Percentiles rank a stretch among this genome's conserved stretches.
Evolutionary conservation across 2,888 invertebrate species (phyloP).

Genomic region (Drosophila paracracens): DNA sequence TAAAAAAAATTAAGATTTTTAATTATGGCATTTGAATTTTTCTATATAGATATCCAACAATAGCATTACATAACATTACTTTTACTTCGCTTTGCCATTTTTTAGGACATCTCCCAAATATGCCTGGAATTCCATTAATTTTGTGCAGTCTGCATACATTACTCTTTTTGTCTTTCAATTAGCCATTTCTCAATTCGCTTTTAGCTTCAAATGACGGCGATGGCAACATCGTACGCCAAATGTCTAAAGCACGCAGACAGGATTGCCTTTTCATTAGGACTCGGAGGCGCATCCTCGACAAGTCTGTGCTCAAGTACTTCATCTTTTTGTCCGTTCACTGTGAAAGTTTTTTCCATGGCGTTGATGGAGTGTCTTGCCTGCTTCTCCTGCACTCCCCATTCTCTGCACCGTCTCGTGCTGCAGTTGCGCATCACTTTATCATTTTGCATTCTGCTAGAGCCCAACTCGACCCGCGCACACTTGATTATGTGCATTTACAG

Average conservation of each 20-base stretch:
- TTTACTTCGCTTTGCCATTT: neutral
- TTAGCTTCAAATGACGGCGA: conserved; percentile 22
- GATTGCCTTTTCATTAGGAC: conserved; percentile 68
- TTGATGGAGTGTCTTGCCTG: conserved; percentile 52
- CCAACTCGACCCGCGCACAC: conserved; percentile 42
- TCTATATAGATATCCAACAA: neutral
- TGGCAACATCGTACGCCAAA: conserved; percentile 29
- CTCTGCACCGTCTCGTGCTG: neutral
- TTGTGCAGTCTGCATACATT: conserved; percentile 19
- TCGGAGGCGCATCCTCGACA: conserved; percentile 21
- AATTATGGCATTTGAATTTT: neutral
- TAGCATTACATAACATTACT: neutral
- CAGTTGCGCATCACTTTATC: conserved; percentile 27
- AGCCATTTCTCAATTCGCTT: conserved; percentile 43
- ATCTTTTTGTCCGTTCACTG: conserved; percentile 54
- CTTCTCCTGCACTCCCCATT: neutral
- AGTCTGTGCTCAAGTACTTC: conserved; percentile 60
- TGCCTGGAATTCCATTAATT: conserved; percentile 3
- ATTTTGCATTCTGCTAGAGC: conserved; percentile 16
- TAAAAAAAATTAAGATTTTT: neutral
- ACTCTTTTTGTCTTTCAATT: conserved; percentile 62
- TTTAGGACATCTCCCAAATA: neutral
- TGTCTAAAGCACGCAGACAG: conserved; percentile 38
- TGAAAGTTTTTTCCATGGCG: conserved; percentile 56
- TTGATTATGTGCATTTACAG: conserved; percentile 79